Conservation (phyloP, 2,888 invertebrate genomes). For the Drosophila macrospina region DNA sequence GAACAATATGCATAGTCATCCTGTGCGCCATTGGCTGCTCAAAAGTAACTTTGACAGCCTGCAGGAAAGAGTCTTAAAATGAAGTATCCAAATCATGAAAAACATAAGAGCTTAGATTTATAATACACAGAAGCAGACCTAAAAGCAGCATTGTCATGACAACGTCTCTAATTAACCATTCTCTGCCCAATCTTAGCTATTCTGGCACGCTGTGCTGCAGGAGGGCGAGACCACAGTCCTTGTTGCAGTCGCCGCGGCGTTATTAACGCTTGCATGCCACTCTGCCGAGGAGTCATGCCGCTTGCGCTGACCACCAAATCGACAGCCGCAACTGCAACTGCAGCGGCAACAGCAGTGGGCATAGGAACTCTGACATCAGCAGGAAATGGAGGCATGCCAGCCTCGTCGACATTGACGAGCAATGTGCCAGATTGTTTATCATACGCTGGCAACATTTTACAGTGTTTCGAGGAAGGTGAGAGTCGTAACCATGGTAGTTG, state of each 20-base stretch:
- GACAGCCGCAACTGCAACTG: slow-evolving; percentile 43
- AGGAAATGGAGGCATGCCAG: slow-evolving; percentile 34
- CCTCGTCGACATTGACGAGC: slow-evolving; percentile 48
- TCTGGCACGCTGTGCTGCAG: slow-evolving; percentile 87
- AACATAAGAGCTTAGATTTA: slow-evolving; percentile 51
- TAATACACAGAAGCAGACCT: neutral
- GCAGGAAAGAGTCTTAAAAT: neutral
- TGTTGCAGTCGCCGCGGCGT: slow-evolving; percentile 92
- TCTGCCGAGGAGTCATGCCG: slow-evolving; percentile 90
- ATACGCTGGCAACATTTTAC: slow-evolving; percentile 93
- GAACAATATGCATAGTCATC: slow-evolving; percentile 38
- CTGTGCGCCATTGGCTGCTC: slow-evolving; percentile 6
- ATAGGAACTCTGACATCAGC: slow-evolving; percentile 30
- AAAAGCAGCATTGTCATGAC: slow-evolving; percentile 16
- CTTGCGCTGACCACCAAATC: slow-evolving; percentile 85
- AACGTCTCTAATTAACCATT: slow-evolving; percentile 50
- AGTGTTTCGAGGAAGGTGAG: slow-evolving; percentile 93
- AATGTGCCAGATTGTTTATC: slow-evolving; percentile 89
- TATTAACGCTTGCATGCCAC: slow-evolving; percentile 88
- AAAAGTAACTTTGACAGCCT: neutral
- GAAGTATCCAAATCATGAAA: slow-evolving; percentile 22
- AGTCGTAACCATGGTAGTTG: slow-evolving; percentile 24
- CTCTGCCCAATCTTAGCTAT: slow-evolving; percentile 72
- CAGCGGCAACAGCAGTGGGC: slow-evolving; percentile 32
- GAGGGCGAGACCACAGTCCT: slow-evolving; percentile 89